These are phyloP conservation scores for Momotus momota DNA, from an alignment of 2,797 vertebrate genomes.

Conservation along the genomic window DNA sequence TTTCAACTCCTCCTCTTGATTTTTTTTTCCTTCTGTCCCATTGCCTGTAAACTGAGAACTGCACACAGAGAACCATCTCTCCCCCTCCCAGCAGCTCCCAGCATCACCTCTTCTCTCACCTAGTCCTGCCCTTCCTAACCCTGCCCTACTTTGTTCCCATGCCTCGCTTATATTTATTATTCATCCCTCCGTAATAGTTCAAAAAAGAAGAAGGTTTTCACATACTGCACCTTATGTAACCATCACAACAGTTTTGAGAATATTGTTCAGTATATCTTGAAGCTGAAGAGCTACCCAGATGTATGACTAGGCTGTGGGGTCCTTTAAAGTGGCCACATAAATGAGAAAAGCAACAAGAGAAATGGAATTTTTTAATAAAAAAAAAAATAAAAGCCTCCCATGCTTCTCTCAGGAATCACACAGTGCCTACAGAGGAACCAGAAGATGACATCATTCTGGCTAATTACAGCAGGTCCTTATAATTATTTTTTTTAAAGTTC, in stretches of 20 bases:
- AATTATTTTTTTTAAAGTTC: not conserved
- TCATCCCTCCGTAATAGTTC: not conserved
- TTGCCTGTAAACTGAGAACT: not conserved
- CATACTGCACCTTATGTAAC: not conserved
- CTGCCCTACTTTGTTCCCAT: not conserved
- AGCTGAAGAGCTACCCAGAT: not conserved
- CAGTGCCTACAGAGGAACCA: not conserved
- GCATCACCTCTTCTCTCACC: not conserved
- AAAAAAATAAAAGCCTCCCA: not conserved
- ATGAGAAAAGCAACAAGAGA: not conserved
- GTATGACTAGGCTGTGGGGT: not conserved
- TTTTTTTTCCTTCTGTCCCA: not conserved
- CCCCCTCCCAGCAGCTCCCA: not conserved
- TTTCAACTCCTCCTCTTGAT: not conserved
- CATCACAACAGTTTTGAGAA: not conserved
- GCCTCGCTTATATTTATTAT: not conserved
- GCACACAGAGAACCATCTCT: not conserved
- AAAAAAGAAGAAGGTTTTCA: not conserved
- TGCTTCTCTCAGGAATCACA: not conserved
- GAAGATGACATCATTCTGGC: not conserved
- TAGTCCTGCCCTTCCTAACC: not conserved
- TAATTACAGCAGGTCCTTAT: not conserved
- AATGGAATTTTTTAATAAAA: not conserved
- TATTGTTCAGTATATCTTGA: not conserved
- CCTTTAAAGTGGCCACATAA: not conserved